A percentile compares a stretch with the other conserved stretches of the same genome.
These are phyloP conservation scores for Oxyura jamaicensis DNA, from an alignment of 2,113 vertebrate species.

Conservation along the genomic window DNA sequence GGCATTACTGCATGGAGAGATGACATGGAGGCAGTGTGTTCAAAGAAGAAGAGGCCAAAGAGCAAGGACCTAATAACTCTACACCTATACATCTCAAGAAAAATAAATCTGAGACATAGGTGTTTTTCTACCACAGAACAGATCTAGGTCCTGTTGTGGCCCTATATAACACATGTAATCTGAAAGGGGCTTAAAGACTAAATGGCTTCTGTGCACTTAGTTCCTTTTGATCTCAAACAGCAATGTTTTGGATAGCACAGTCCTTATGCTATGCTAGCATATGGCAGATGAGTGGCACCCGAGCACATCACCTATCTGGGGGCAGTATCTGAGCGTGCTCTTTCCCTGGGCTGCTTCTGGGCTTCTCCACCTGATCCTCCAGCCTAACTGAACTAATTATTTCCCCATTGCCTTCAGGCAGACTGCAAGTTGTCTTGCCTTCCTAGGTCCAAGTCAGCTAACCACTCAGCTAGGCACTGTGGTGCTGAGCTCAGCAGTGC, in stretches of 20 bases:
- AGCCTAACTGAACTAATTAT: background rate
- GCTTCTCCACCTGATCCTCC: background rate
- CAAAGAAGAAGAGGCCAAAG: background rate
- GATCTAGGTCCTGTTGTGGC: background rate
- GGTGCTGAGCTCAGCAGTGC: background rate
- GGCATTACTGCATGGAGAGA: background rate
- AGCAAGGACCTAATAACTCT: background rate
- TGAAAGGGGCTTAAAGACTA: background rate
- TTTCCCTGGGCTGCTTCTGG: background rate
- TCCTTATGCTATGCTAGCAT: rapidly evolving
- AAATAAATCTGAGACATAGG: background rate
- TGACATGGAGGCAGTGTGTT: background rate
- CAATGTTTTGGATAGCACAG: background rate
- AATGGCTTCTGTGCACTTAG: background rate
- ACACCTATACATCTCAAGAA: background rate
- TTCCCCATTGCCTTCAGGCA: background rate
- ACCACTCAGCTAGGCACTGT: background rate
- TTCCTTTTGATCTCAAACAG: background rate
- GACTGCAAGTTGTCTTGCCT: background rate
- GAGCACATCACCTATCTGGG: rapidly evolving
- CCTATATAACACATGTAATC: background rate
- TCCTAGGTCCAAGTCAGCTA: background rate
- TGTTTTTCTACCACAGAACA: background rate
- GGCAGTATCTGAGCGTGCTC: rapidly evolving
- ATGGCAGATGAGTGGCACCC: rapidly evolving